Evolutionary conservation across 2,888 invertebrate species (phyloP), one percentile per base, ranked within the genome.

Genomic region (Disparrhopalites patrizii): DNA sequence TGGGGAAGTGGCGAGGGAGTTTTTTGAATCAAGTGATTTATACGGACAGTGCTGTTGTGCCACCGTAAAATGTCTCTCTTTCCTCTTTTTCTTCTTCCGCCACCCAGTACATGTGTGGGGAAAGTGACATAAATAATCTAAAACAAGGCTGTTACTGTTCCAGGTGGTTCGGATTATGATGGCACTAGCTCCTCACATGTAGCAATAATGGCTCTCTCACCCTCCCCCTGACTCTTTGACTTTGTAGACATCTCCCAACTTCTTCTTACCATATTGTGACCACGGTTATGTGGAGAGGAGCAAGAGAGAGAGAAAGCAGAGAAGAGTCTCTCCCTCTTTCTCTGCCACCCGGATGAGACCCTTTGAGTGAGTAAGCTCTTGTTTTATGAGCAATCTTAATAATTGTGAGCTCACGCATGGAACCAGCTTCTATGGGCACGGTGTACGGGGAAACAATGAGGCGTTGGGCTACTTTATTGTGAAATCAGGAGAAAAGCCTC

Each of bases 401-500:
- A 60, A 60, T 40, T 60, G 60, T 43, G 30, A 60, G 47, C 50
- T 60, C 43, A 43, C 47, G 60, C 60, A 60, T 60, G 60, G 58
- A 38, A 58, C 36, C 30, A 15, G n/a, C 15, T 15, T 43, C 27
- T 38, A 28, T n/a, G n/a, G n/a, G n/a, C n/a, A n/a, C n/a, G n/a
- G n/a, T n/a, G n/a, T n/a, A n/a, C n/a, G 30, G 20, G 55, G 25
- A 58, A 58, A 40, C 43, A 58, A 58, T 43, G 43, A 50, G 50
- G 60, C 50, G 47, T 60, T 43, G 47, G 60, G 60, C 43, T 60
- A 60, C 60, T 47, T 60, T 60, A 60, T 60, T 60, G 60, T 60
- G 60, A 60, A 60, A 60, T 60, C 43, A 43, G 31, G 60, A 60
- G 60, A 60, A 31, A 60, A 60, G 60, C 60, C 60, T 60, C 60